Conservation (phyloP, 2,888 invertebrate genomes). For the Disparrhopalites patrizii region DNA sequence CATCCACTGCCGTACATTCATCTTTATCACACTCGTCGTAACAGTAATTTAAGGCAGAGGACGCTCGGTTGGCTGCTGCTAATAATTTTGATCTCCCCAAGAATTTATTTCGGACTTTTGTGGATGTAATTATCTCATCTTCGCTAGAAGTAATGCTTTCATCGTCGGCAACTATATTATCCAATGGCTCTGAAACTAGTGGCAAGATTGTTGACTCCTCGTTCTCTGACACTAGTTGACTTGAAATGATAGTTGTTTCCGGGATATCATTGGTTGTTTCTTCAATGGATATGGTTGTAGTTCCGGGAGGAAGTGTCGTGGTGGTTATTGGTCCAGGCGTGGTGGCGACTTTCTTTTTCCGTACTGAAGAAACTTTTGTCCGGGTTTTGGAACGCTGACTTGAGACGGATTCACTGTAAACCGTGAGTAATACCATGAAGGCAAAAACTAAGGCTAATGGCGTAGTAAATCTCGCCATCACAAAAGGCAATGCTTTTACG, state of each 20-base stretch:
- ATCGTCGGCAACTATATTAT: background rate
- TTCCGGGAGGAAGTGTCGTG: background rate
- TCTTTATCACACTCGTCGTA: constrained; percentile 37
- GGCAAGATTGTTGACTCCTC: background rate
- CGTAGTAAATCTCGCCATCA: constrained; percentile 20
- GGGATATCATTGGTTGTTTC: background rate
- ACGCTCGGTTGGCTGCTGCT: background rate
- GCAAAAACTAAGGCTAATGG: background rate
- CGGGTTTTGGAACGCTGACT: constrained; percentile 5
- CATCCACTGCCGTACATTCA: constrained; percentile 31
- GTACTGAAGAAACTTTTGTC: constrained; percentile 1
- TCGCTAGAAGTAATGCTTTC: background rate
- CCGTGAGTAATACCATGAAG: background rate
- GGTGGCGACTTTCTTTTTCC: constrained; percentile 14
- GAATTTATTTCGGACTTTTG: background rate
- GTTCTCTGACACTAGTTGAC: no score
- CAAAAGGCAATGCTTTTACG: no score
- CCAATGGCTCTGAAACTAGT: background rate
- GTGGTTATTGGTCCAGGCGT: background rate
- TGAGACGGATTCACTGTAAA: constrained; percentile 4
- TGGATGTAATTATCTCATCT: background rate
- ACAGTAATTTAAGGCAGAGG: background rate
- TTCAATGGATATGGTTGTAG: background rate
- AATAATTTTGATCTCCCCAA: background rate
- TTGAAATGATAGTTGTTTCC: no score